Evolutionary conservation across 1,140 invertebrate species (phyloP).

Genomic region (Drosophila tani): DNA sequence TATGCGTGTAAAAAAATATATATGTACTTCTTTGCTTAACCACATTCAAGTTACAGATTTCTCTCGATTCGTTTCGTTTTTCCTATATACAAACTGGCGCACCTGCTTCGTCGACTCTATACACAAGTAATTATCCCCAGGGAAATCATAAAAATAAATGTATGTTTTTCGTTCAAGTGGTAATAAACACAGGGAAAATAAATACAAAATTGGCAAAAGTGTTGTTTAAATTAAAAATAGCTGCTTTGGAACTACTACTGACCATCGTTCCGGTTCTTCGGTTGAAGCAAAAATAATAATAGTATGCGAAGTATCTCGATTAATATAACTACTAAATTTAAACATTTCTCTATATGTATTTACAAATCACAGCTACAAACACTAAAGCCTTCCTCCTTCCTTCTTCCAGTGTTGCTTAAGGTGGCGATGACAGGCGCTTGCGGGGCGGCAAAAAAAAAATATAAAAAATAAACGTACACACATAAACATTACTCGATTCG

Average conservation of each 20-base stretch:
- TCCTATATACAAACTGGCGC: slow-evolving; percentile 62
- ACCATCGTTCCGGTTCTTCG: slow-evolving; percentile 31
- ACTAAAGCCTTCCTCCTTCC: slow-evolving; percentile 45
- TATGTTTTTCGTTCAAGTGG: slow-evolving; percentile 45
- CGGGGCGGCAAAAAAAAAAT: slow-evolving; percentile 29
- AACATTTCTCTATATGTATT: slow-evolving; percentile 78
- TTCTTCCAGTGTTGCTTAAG: slow-evolving; percentile 63
- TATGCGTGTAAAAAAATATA: slow-evolving; percentile 73
- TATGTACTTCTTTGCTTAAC: slow-evolving; percentile 57
- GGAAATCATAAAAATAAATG: slow-evolving; percentile 54
- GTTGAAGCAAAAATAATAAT: slow-evolving; percentile 58
- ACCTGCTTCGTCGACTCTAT: slow-evolving; percentile 34
- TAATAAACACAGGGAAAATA: slow-evolving; percentile 64
- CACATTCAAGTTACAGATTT: slow-evolving; percentile 50
- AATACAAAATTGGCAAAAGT: slow-evolving; percentile 80
- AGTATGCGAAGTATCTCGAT: slow-evolving; percentile 58
- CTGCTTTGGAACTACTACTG: slow-evolving; percentile 71
- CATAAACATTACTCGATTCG: slow-evolving; percentile 34
- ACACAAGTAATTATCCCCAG: slow-evolving; percentile 31
- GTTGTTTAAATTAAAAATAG: slow-evolving; percentile 50
- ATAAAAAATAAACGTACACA: slow-evolving; percentile 27
- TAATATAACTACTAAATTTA: slow-evolving; percentile 80
- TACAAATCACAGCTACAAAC: slow-evolving; percentile 84
- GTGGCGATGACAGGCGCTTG: slow-evolving; percentile 51
- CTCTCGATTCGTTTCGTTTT: slow-evolving; percentile 13